Conservation (phyloP, 2,888 invertebrate species). For the Sialis fuliginosa region DNA sequence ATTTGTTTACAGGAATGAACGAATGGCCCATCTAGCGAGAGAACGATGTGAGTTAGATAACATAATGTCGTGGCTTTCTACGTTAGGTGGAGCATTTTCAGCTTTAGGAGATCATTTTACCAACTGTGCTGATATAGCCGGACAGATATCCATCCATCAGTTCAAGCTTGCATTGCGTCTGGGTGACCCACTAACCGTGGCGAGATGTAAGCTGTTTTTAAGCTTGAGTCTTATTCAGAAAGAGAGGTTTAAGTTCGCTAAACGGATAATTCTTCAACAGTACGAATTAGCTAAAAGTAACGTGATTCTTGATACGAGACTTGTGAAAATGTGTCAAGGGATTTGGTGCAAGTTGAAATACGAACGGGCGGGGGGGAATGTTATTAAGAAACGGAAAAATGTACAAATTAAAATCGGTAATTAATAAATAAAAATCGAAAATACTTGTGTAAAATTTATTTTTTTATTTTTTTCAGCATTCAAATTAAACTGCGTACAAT, state of each 20-base stretch:
- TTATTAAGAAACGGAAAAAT: not conserved
- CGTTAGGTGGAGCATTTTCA: slow-evolving; percentile 91
- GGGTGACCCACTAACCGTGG: slow-evolving; percentile 64
- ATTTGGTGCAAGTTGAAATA: slow-evolving; percentile 72
- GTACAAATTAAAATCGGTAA: not conserved
- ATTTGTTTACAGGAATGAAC: slow-evolving; percentile 32
- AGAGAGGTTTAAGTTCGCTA: slow-evolving; percentile 44
- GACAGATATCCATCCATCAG: slow-evolving; percentile 71
- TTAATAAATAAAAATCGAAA: not conserved
- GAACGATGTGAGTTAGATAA: slow-evolving; percentile 62
- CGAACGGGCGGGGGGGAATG: slow-evolving; percentile 18
- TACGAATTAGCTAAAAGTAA: slow-evolving; percentile 26
- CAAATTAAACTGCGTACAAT: no score
- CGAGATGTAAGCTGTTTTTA: slow-evolving; percentile 71
- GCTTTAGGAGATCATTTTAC: slow-evolving; percentile 79
- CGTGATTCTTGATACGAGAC: slow-evolving; percentile 34
- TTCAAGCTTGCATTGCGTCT: slow-evolving; percentile 61
- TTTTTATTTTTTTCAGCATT: no score
- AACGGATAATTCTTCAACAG: slow-evolving; percentile 38
- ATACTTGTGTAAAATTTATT: no score
- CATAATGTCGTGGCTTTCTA: slow-evolving; percentile 87
- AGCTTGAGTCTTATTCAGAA: slow-evolving; percentile 79
- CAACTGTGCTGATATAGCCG: slow-evolving; percentile 71
- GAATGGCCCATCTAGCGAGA: slow-evolving; percentile 29
- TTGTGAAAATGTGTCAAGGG: slow-evolving; percentile 69